Percentiles rank a stretch among this genome's conserved stretches.
These are phyloP conservation scores for Lepidocyrtoides sp. DNA, from an alignment of 2,888 invertebrate genomes.

Conservation along the genomic window DNA sequence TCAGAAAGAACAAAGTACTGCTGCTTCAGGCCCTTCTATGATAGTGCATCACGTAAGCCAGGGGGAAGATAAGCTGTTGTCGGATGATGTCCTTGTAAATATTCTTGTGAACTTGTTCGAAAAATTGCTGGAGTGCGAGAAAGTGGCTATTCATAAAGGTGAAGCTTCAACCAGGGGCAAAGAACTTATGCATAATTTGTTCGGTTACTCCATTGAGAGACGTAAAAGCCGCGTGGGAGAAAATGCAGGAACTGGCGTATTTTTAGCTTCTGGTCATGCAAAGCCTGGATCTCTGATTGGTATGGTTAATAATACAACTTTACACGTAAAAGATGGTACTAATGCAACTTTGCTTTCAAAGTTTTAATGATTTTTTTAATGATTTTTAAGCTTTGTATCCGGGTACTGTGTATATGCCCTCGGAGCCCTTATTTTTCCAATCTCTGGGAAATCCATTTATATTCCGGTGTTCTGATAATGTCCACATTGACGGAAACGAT, in stretches of 20 bases:
- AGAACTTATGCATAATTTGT: slow-evolving; percentile 76
- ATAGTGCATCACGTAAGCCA: slow-evolving; percentile 74
- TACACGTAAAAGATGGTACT: neutral
- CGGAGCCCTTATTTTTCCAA: slow-evolving; percentile 87
- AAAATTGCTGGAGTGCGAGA: slow-evolving; percentile 51
- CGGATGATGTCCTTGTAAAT: slow-evolving; percentile 45
- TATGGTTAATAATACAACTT: slow-evolving; percentile 12
- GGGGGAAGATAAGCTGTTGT: slow-evolving; percentile 67
- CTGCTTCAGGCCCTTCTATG: slow-evolving; percentile 7
- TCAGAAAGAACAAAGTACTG: neutral
- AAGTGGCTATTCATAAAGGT: neutral
- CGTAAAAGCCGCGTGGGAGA: slow-evolving; percentile 69
- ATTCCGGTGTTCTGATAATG: slow-evolving; percentile 87
- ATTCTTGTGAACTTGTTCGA: slow-evolving; percentile 56
- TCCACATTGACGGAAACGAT: slow-evolving; percentile 88
- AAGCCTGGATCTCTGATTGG: slow-evolving; percentile 85
- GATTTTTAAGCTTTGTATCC: slow-evolving; percentile 85
- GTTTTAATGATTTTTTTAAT: too few species aligned
- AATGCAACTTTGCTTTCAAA: neutral
- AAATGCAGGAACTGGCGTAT: slow-evolving; percentile 85
- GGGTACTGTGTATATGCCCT: slow-evolving; percentile 87
- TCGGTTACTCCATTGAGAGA: slow-evolving; percentile 76
- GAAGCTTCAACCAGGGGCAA: slow-evolving; percentile 28
- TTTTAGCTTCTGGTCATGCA: slow-evolving; percentile 83
- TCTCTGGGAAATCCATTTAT: slow-evolving; percentile 87